Conservation (phyloP, 2,888 invertebrate species). For the Kuschelorhynchus macadamiae region DNA sequence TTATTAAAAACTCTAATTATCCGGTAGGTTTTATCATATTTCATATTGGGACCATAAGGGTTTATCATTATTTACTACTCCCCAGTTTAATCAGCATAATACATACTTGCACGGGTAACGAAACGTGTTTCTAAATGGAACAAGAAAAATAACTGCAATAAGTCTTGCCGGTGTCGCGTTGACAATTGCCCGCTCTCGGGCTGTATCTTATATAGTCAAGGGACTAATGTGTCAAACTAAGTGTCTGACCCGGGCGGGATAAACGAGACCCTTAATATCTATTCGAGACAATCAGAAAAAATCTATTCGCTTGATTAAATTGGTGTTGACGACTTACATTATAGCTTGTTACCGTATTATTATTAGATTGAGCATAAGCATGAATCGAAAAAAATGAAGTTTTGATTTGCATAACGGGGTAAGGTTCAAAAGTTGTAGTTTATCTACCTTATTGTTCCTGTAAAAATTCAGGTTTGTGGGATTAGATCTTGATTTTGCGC, state of each 20-base stretch:
- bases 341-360: no score
- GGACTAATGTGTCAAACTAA: constrained; percentile 66
- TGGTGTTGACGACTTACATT: background rate
- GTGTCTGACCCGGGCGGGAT: constrained; percentile 56
- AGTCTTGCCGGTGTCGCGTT: constrained; percentile 67
- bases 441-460: no score
- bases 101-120: constrained; percentile 58
- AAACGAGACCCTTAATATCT: constrained; percentile 53
- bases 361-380: no score
- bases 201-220: constrained; percentile 59
- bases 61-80: constrained; percentile 53
- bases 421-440: no score
- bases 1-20: no score
- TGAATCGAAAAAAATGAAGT: no score
- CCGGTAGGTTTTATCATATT: no score
- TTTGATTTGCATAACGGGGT: no score
- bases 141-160: constrained; percentile 67
- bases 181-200: constrained; percentile 66
- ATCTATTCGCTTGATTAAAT: constrained; percentile 34
- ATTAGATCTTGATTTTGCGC: no score
- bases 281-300: constrained; percentile 28
- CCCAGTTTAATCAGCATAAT: constrained; percentile 65
- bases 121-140: constrained; percentile 60
- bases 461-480: no score
- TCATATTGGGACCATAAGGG: constrained; percentile 33